These are phyloP conservation scores for Danaus chrysippus DNA, from an alignment of 2,888 invertebrate genomes.

Conservation along the genomic window DNA sequence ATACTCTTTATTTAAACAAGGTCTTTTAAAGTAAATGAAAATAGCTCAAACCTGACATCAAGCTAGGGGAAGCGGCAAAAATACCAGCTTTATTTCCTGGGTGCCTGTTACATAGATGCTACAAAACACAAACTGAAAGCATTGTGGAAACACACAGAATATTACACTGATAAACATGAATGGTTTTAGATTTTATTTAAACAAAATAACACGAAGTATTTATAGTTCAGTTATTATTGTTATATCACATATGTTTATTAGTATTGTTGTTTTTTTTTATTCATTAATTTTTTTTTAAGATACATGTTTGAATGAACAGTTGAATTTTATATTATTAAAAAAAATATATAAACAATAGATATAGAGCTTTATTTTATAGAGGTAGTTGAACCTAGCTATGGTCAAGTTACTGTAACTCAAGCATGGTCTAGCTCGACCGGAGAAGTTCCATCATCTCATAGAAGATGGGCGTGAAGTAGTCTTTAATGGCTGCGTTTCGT, in stretches of 20 bases:
- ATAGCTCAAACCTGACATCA: constrained; percentile 31
- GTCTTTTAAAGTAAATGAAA: constrained; percentile 11
- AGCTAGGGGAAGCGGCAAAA: constrained; percentile 45
- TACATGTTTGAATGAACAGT: no score
- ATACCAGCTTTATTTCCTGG: constrained; percentile 49
- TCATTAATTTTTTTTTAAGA: no score
- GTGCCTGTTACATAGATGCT: constrained; percentile 47
- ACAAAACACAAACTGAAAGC: constrained; percentile 41
- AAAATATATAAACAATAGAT: neutral
- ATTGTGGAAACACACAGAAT: constrained; percentile 13
- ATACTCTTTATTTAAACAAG: neutral
- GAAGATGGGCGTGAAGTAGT: no score
- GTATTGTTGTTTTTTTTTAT: no score
- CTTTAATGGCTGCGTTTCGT: no score
- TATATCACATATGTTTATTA: no score
- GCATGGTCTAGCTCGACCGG: no score
- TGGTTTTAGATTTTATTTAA: neutral
- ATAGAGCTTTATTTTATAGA: no score
- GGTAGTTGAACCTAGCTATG: no score
- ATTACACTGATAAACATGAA: constrained; percentile 38
- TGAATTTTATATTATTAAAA: no score
- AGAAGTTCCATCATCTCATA: no score
- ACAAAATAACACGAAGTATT: neutral
- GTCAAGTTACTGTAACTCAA: no score
- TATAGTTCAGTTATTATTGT: neutral